These are phyloP conservation scores for Pitangus sulphuratus DNA, from an alignment of 2,797 vertebrate genomes.

Conservation along the genomic window DNA sequence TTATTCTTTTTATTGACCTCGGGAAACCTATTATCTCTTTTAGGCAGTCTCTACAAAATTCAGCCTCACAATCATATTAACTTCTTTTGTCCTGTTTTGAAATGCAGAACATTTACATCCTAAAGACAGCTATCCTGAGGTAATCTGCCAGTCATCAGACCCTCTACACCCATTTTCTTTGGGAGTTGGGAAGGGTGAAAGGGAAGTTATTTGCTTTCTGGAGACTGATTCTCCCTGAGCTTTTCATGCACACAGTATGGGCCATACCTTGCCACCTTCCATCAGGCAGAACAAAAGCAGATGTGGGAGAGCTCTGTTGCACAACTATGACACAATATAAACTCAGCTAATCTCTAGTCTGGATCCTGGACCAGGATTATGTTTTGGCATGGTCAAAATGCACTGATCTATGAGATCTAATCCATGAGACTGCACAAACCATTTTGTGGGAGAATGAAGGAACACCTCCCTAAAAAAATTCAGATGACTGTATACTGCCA, in stretches of 20 bases:
- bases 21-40: neutral
- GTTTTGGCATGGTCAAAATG: neutral
- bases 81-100: neutral
- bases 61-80: neutral
- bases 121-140: neutral
- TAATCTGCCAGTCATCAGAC: neutral
- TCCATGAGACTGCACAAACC: neutral
- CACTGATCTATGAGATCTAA: neutral
- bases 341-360: neutral
- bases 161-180: neutral
- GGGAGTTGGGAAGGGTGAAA: neutral
- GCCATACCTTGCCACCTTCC: neutral
- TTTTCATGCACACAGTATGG: neutral
- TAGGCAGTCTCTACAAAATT: neutral
- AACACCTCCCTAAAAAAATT: rapidly evolving
- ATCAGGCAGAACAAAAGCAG: neutral
- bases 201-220: neutral
- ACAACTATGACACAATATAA: neutral
- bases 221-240: neutral
- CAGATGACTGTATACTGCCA: neutral
- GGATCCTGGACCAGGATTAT: neutral
- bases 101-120: neutral
- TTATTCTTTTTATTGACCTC: neutral
- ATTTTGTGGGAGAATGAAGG: neutral
- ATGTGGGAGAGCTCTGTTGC: neutral